These are phyloP conservation scores for Autographa gamma DNA, from an alignment of 2,888 invertebrate species.

Conservation along the genomic window DNA sequence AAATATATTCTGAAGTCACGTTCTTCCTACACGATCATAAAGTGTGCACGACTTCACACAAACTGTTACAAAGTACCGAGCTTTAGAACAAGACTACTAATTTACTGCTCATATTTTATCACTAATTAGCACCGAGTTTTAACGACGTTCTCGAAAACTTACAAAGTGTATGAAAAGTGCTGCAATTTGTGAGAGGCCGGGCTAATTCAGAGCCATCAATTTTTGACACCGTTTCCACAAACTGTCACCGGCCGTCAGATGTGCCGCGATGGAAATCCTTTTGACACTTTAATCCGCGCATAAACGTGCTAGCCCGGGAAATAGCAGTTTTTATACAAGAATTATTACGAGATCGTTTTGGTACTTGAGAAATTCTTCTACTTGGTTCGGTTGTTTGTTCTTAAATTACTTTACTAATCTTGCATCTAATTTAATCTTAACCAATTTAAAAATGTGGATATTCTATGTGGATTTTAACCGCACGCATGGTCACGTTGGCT, in stretches of 20 bases:
- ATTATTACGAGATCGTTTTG: conserved; percentile 31
- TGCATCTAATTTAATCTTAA: too few relatives aligned
- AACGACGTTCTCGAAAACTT: background rate
- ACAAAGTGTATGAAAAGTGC: background rate
- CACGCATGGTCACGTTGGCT: too few relatives aligned
- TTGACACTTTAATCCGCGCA: conserved; percentile 55
- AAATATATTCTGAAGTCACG: background rate
- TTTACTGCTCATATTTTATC: conserved; percentile 1
- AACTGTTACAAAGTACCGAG: background rate
- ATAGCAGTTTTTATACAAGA: conserved; percentile 34
- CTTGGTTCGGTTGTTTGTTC: too few relatives aligned
- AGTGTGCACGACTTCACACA: background rate
- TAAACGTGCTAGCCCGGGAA: conserved; percentile 50
- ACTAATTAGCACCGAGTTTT: background rate
- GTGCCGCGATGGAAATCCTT: conserved; percentile 33
- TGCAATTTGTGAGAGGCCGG: background rate
- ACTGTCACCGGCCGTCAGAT: conserved; percentile 50
- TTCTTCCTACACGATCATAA: background rate
- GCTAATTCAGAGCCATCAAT: conserved; percentile 30
- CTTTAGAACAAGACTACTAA: conserved; percentile 1
- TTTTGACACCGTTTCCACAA: conserved; percentile 50
- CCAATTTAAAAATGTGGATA: too few relatives aligned
- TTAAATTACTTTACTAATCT: too few relatives aligned
- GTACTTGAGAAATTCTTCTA: too few relatives aligned
- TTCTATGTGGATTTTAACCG: too few relatives aligned